These are phyloP conservation scores for Chamaea fasciata DNA, from an alignment of 2,113 vertebrate genomes.

Conservation along the genomic window DNA sequence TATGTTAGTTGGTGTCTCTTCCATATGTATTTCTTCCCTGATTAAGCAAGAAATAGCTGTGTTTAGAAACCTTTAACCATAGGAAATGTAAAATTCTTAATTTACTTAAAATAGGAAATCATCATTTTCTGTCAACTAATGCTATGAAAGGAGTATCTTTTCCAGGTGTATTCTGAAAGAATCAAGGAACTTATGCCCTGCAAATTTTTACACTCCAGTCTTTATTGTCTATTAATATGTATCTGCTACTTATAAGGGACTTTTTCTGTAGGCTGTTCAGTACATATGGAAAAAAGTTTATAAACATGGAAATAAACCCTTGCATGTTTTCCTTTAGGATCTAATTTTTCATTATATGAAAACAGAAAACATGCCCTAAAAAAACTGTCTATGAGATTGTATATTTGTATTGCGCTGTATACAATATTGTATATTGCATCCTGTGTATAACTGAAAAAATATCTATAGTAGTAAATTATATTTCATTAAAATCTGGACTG, in stretches of 20 bases:
- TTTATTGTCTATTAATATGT: neutral
- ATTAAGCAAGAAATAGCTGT: conserved; percentile 4
- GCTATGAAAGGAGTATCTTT: neutral
- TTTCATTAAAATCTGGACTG: neutral
- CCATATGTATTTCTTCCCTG: neutral
- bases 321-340: neutral
- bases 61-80: neutral
- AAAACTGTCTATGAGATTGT: neutral
- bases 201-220: neutral
- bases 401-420: neutral
- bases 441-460: neutral
- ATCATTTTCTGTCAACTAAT: neutral
- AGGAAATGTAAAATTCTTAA: neutral
- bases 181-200: neutral
- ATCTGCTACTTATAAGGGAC: neutral
- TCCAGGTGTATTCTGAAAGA: neutral
- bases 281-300: neutral
- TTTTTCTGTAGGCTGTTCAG: neutral
- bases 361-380: neutral
- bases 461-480: neutral
- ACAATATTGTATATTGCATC: neutral
- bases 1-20: neutral
- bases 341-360: neutral
- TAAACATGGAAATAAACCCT: neutral
- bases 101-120: neutral